Conservation (phyloP, 2,113 vertebrate genomes). For the Bos taurus region DNA sequence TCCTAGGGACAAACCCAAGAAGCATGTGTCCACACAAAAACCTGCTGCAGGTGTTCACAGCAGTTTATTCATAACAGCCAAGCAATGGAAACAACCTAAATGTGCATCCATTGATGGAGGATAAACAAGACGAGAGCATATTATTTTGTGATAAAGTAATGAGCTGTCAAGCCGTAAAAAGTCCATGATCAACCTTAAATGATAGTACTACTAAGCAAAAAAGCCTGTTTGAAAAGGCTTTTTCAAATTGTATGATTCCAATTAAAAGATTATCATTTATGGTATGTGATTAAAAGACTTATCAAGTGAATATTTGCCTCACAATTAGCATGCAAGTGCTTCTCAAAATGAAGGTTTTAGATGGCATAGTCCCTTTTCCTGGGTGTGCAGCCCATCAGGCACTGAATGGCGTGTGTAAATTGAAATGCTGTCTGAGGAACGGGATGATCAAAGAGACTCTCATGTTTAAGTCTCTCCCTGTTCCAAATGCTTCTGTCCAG, state of each 20-base stretch:
- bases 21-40: not conserved
- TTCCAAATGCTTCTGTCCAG: not conserved
- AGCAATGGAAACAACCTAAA: not conserved
- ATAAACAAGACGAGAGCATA: not conserved
- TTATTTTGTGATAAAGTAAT: not conserved
- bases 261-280: not conserved
- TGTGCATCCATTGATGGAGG: not conserved
- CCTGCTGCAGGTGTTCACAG: no score
- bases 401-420: not conserved
- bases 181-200: not conserved
- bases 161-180: not conserved
- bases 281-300: not conserved
- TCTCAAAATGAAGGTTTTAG: not conserved
- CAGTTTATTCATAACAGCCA: not conserved
- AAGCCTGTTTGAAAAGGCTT: not conserved
- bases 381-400: not conserved
- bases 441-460: not conserved
- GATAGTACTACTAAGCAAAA: not conserved
- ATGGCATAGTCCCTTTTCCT: not conserved
- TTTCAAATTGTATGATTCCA: not conserved
- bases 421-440: not conserved
- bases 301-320: not conserved
- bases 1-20: not conserved
- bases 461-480: not conserved
- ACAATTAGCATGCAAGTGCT: not conserved